phyloP scores from a whole-genome alignment of 2,113 vertebrate species.

The Cyprinodon variegatus region DNA sequence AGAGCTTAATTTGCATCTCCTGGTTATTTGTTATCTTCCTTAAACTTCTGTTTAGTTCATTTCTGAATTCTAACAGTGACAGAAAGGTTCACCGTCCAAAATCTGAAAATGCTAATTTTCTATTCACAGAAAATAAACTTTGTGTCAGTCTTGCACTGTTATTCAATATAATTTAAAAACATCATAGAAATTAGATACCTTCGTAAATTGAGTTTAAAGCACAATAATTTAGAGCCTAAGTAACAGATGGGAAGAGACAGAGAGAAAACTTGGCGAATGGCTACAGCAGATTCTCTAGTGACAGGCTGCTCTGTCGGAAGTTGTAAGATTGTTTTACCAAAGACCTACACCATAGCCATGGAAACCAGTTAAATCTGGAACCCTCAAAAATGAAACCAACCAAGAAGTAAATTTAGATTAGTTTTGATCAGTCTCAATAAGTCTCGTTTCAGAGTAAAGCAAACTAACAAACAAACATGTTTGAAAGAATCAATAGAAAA shows the following conservation, averaged over 20 bases:
- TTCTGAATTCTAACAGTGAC: neutral
- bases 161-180: slow-evolving; percentile 42
- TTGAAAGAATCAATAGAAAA: slow-evolving; percentile 8
- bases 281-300: slow-evolving; percentile 68
- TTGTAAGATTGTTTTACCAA: slow-evolving; percentile 50
- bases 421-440: neutral
- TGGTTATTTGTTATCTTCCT: neutral
- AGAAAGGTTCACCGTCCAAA: neutral
- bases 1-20: neutral
- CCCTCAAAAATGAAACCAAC: neutral
- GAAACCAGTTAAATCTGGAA: slow-evolving; percentile 49
- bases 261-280: slow-evolving; percentile 42
- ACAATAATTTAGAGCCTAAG: slow-evolving; percentile 59
- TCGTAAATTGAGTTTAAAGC: slow-evolving; percentile 16
- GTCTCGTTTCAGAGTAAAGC: too few relatives aligned
- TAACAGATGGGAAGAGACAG: slow-evolving; percentile 70
- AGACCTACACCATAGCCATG: slow-evolving; percentile 44
- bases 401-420: neutral
- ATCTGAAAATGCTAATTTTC: neutral
- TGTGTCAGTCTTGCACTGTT: slow-evolving; percentile 24
- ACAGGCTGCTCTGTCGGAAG: slow-evolving; percentile 65
- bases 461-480: neutral
- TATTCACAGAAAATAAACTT: neutral
- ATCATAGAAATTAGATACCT: slow-evolving; percentile 19
- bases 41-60: neutral